Evolutionary conservation across 1,140 invertebrate species (phyloP), one percentile per base, ranked within the genome.

Genomic region (Caenorhabditis remanei): DNA sequence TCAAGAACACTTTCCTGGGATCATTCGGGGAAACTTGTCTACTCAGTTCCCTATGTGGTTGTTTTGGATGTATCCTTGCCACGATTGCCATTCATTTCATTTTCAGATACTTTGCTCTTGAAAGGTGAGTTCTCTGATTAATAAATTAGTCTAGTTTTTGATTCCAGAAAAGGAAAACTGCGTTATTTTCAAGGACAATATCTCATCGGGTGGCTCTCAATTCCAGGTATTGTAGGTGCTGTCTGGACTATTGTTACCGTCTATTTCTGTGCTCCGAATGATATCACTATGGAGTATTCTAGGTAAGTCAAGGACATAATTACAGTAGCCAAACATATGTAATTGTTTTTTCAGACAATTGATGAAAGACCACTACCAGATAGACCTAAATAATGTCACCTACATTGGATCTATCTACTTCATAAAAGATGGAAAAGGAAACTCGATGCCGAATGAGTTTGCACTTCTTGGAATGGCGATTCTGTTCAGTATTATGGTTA

Each of bases 401-500:
- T 50, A 79, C 24, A 79, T 79, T 40, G 71, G 43, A 50, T 48
- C 71, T 3, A 50, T 79, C 24, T 79, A 50, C 53, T 79, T 48
- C 9, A 14, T 50, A 21, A 79, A 50, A 50, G 46, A 79, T n/a
- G 40, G 13, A n/a, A 24, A 32, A 24, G 71, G 71, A 24, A 79
- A 43, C 1, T 43, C 65, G 4, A n/a, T 71, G 4, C 40, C 41
- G 0, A 71, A 71, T 46, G 19, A 71, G 41, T 71, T 71, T 8
- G 65, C 41, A 2, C 41, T 71, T n/a, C 40, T 71, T 19, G 65
- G 65, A 46, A 71, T 71, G 65, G 65, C 13, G 0, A 71, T 71
- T 71, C 19, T 71, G 41, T 71, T 71, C n/a, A 71, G 65, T 46
- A 71, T 71, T 46, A 71, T 71, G 65, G 65, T 71, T 7, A 43